Base-by-base conservation (phyloP, 2,797 vertebrate genomes). In the Triplophysa yarkandensis region DNA sequence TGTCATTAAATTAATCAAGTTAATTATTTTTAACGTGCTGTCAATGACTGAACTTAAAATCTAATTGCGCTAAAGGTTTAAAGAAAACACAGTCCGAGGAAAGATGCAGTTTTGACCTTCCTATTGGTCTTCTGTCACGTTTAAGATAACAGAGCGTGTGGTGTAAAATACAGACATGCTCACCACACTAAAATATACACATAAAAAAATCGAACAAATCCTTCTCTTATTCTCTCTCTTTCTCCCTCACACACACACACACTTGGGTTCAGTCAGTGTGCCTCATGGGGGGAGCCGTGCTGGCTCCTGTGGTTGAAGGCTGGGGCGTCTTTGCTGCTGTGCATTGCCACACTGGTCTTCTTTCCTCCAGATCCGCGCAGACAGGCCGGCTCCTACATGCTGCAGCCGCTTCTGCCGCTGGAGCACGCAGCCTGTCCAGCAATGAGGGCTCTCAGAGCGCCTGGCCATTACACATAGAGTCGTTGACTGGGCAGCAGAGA, bases 11-110 rank as follows among this genome's bases (percentile, higher is more conserved):
- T 87, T 88, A 83, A 87, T 90, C 87, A 85, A 79, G 77, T 85
- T 90, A 89, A 91, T 91, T 88, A 83, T 83, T 69, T 83, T 87
- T 85, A 86, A 90, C 88, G 86, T 87, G 87, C 80, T 86, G 85
- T 86, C 87, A 84, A 89, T 84, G 86, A 89, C 85, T 88, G 86
- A 85, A 88, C 84, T 67, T 82, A 87, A 88, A 82, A 86, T 85
- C 74, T 74, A 86, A 86, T 84, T 85, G 83, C 55, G 4, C 63
- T 81, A 61, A 77, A 63, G 36, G 44, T 80, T 80, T 74, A 87
- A 87, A 84, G 75, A 83, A 87, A 86, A 82, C 50, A 81, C 82
- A 76, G 80, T 85, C 83, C 85, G 62, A 81, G 80, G 78, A 80
- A 81, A 54, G 54, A 80, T 70, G 81, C 77, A 65, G 14, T 80